A percentile compares a stretch with the other conserved stretches of the same genome.
Conservation (phyloP, 2,797 vertebrate genomes). For the Chaetodon trifasciatus region DNA sequence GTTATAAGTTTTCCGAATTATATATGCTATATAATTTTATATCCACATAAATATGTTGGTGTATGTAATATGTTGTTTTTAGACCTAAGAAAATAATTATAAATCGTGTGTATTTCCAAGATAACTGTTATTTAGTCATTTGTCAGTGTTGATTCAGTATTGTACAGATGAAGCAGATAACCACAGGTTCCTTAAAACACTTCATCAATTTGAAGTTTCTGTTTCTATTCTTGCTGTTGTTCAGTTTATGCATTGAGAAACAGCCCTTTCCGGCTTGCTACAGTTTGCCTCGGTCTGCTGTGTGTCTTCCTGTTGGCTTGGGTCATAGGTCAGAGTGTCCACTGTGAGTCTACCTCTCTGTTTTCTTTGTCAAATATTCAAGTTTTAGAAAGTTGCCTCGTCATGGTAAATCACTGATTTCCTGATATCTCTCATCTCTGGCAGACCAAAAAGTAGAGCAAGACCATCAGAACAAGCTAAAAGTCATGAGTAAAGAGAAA, state of each 20-base stretch:
- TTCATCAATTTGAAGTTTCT: conserved; percentile 27
- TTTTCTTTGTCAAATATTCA: conserved; percentile 15
- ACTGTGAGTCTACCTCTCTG: conserved; percentile 65
- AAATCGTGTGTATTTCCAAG: neutral
- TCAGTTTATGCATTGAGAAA: conserved; percentile 62
- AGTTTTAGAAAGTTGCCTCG: neutral
- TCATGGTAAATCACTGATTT: neutral
- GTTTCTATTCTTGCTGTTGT: conserved; percentile 18
- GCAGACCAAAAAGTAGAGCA: conserved; percentile 53
- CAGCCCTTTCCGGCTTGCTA: conserved; percentile 61
- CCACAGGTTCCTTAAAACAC: conserved; percentile 35
- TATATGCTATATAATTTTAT: neutral
- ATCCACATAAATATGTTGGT: neutral
- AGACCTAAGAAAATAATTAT: neutral
- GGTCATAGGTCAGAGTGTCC: conserved; percentile 65
- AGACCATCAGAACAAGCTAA: conserved; percentile 38
- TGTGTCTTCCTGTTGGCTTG: conserved; percentile 62
- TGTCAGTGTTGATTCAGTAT: neutral
- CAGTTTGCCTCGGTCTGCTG: conserved; percentile 67
- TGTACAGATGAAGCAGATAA: neutral
- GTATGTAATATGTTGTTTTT: neutral
- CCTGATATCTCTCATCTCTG: neutral
- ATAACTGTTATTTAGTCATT: neutral
- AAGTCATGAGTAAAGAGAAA: conserved; percentile 29
- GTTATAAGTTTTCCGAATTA: neutral